phyloP scores from a whole-genome alignment of 1,140 invertebrate genomes.

The Araneus ventricosus region DNA sequence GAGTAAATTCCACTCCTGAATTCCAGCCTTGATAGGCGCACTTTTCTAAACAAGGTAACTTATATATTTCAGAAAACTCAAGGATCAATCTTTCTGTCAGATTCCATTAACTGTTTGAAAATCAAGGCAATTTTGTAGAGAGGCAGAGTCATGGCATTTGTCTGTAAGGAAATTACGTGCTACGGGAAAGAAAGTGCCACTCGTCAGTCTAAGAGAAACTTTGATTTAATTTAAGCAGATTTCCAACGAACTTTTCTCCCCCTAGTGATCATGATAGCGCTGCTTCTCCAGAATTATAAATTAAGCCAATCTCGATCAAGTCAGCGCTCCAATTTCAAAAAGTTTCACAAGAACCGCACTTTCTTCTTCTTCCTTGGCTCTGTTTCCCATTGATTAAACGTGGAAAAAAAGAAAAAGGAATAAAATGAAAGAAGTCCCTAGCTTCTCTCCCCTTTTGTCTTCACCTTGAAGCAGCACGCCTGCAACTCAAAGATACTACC shows the following conservation, averaged over 20 bases:
- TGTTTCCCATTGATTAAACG: slow-evolving; percentile 56
- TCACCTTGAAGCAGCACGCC: slow-evolving; percentile 52
- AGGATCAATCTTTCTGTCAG: neutral
- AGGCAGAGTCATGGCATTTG: neutral
- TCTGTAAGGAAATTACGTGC: neutral
- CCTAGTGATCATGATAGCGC: slow-evolving; percentile 51
- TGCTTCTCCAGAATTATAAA: slow-evolving; percentile 57
- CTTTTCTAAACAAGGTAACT: no score
- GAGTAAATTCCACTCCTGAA: no score
- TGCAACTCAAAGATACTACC: slow-evolving; percentile 61
- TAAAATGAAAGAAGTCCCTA: slow-evolving; percentile 33
- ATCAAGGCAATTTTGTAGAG: neutral
- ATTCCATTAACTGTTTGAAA: neutral
- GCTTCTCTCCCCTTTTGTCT: slow-evolving; percentile 30
- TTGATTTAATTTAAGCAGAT: slow-evolving; percentile 59
- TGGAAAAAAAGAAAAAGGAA: neutral
- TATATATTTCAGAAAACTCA: neutral
- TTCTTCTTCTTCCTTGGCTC: slow-evolving; percentile 20
- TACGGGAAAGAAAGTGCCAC: neutral
- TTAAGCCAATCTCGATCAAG: slow-evolving; percentile 61
- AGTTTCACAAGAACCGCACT: slow-evolving; percentile 45
- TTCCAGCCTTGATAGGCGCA: no score
- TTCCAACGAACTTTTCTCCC: slow-evolving; percentile 25
- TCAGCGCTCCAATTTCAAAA: slow-evolving; percentile 62
- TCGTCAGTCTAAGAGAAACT: neutral